Evolutionary conservation across 2,797 vertebrate genomes (phyloP), one percentile per base, ranked within the genome.

Genomic region (Pitangus sulphuratus): DNA sequence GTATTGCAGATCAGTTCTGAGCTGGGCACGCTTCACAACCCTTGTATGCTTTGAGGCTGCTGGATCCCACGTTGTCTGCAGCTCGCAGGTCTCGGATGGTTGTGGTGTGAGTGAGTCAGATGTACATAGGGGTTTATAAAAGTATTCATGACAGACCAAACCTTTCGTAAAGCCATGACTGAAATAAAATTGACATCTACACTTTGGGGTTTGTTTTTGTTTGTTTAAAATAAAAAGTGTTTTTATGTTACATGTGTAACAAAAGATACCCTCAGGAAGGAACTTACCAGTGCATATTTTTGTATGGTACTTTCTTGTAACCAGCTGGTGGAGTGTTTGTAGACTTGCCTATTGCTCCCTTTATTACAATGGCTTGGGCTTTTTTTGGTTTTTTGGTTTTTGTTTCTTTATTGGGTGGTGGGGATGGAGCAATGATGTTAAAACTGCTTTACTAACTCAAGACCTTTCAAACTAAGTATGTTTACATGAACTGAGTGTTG

Each of bases 401-500:
- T 56, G 26, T 30, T 20, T 28, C 17, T 50, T 89, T 71, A 76
- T 40, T 45, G 71, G 91, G 72, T 95, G 90, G 31, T 80, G 84
- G 86, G 92, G 58, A 77, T 74, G 79, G 80, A 95, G 84, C 87
- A 66, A 85, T 80, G 78, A 68, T 94, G 72, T 92, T 94, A 84
- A 48, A 89, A 90, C 78, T 94, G 85, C 56, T 94, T 97, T 95
- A 87, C 69, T 94, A 96, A 94, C 54, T 82, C 8, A 51, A 95
- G 87, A 96, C 90, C 92, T 97, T 90, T 91, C 61, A 69, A 71
- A 95, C 94, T 75, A 87, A 93, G 95, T 77, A 84, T 88, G 97
- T 98, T 97, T 97, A 98, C 95, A 95, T 84, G 72, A 96, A 94
- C 89, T 86, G 92, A 95, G 95, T 93, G 93, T 97, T 96, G 96